Evolutionary conservation across 2,888 invertebrate species (phyloP).

Genomic region (Tenodera sinensis): DNA sequence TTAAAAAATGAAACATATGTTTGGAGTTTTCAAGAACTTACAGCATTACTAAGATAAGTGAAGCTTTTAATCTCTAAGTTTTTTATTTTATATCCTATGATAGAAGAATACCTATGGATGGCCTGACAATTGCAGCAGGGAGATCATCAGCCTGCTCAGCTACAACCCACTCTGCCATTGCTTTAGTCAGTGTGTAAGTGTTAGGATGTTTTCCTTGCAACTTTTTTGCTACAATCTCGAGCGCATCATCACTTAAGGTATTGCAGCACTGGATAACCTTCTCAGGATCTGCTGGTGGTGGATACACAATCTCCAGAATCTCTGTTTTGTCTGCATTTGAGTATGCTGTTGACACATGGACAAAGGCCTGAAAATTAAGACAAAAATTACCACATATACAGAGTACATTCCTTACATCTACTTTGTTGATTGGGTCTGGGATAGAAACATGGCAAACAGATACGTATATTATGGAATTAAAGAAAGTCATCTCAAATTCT

Average conservation of each 20-base stretch:
- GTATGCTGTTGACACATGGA: conserved; percentile 86
- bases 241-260: conserved; percentile 46
- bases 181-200: conserved; percentile 72
- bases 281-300: conserved; percentile 46
- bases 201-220: conserved; percentile 54
- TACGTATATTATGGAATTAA: too few species aligned
- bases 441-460: too few species aligned
- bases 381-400: not conserved
- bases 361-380: conserved; percentile 53
- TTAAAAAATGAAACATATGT: too few species aligned
- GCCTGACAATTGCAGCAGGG: conserved; percentile 65
- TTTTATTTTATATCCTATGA: not conserved
- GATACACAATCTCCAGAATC: conserved; percentile 50
- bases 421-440: too few species aligned
- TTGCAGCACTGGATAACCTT: conserved; percentile 45
- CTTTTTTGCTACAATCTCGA: conserved; percentile 46
- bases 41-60: too few species aligned
- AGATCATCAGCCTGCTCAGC: conserved; percentile 54
- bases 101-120: conserved; percentile 53
- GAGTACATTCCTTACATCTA: too few species aligned
- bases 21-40: too few species aligned
- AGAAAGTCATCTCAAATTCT: too few species aligned
- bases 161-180: conserved; percentile 63
- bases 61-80: too few species aligned
- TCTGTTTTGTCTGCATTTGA: conserved; percentile 57